Evolutionary conservation across 2,797 vertebrate genomes (phyloP), one percentile per base, ranked within the genome.

Genomic region (Buphagus erythrorhynchus): DNA sequence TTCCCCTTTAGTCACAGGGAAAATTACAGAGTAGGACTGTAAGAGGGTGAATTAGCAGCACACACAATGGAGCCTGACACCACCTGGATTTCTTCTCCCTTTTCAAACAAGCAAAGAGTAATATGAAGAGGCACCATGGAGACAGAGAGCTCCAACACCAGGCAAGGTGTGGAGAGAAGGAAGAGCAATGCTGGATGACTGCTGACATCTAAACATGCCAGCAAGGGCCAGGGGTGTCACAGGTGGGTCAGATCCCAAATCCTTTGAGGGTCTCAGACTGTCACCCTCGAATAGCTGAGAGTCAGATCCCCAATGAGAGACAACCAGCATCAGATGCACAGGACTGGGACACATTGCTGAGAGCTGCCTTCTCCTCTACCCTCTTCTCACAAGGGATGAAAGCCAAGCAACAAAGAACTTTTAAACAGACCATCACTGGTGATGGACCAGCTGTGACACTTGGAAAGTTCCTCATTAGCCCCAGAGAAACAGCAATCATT

Each of bases 31-130:
- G 51, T 49, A 92, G 59, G 36, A 63, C 72, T 84, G 25, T 82
- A 90, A 91, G 42, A 88, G 33, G 61, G 35, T 93, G 83, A 94
- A 93, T 13, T 95, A 55, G 74, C 74, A 95, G 84, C 66, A 76
- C 2, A 4, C 52, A 84, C 67, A 68, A n/a, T 80, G 33, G 28
- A 96, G 71, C 78, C 94, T 88, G 90, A 85, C 86, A 96, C 90
- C 82, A 90, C 69, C 84, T 92, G 93, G 80, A 83, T 84, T 82
- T 71, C 92, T 66, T 90, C 46, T 35, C 35, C 21, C 28, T 84
- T 76, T 90, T 68, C 71, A 76, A 88, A 97, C 84, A 87, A 95
- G 52, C 80, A 90, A 63, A 72, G 71, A 88, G 58, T 68, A 92
- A 86, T 49, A 62, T 22, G 42, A 96, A 90, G 69, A 96, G 80